phyloP scores from a whole-genome alignment of 2,888 invertebrate species.

The Agrenia bidenticulata region DNA sequence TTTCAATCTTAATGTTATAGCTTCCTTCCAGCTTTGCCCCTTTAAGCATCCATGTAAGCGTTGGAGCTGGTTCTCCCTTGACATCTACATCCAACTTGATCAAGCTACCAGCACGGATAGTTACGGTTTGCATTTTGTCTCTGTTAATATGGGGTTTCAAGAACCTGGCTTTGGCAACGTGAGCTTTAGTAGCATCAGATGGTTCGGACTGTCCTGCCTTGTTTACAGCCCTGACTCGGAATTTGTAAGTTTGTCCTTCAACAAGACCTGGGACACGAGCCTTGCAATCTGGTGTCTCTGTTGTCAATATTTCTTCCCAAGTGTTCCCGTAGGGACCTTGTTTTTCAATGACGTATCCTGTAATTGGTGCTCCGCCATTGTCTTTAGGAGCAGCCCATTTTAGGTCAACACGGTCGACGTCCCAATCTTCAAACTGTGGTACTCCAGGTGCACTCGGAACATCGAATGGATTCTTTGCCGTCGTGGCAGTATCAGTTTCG shows the following conservation, averaged over 20 bases:
- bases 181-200: conserved; percentile 82
- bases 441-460: conserved; percentile 77
- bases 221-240: conserved; percentile 91
- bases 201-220: conserved; percentile 92
- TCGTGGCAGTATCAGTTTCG: conserved; percentile 80
- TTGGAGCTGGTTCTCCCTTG: conserved; percentile 95
- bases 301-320: conserved; percentile 79
- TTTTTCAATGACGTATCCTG: conserved; percentile 85
- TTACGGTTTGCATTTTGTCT: conserved; percentile 83
- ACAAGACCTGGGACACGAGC: conserved; percentile 81
- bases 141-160: conserved; percentile 93
- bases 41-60: conserved; percentile 75
- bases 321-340: conserved; percentile 74
- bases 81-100: conserved; percentile 92
- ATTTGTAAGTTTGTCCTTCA: conserved; percentile 91
- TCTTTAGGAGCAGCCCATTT: conserved; percentile 78
- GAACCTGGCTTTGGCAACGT: conserved; percentile 82
- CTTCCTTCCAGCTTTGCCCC: conserved; percentile 68
- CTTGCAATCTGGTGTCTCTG: conserved; percentile 73
- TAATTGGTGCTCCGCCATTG: conserved; percentile 77
- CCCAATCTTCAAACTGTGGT: conserved; percentile 85
- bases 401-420: conserved; percentile 81
- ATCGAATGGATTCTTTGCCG: conserved; percentile 96
- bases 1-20: conserved; percentile 73
- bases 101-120: conserved; percentile 84